Conservation (phyloP, 1,140 invertebrate genomes). For the Tetragonula clypearis region DNA sequence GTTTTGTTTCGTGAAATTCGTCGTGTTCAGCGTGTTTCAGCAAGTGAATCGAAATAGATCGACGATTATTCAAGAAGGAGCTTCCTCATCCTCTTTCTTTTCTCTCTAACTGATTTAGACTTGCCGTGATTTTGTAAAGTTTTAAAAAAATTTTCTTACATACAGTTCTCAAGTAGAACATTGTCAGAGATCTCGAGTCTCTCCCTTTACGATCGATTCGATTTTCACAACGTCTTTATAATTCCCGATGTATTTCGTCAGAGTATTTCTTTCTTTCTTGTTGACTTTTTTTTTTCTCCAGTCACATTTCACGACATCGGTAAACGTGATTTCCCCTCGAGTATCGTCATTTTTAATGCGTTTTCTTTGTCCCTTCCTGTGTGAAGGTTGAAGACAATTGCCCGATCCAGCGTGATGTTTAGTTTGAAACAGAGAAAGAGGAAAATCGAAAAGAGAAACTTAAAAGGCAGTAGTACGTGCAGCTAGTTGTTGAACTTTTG, state of each 20-base stretch:
- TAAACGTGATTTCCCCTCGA: neutral
- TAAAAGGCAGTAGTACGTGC: neutral
- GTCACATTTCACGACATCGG: neutral
- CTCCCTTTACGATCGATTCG: neutral
- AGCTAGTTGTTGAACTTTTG: neutral
- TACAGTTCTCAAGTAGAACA: too few species aligned
- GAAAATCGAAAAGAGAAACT: neutral
- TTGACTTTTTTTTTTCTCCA: neutral
- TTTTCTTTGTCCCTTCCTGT: neutral
- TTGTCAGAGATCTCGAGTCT: too few species aligned
- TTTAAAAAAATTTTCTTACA: too few species aligned
- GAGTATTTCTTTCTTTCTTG: neutral
- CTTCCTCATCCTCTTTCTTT: too few species aligned
- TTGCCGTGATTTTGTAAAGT: too few species aligned
- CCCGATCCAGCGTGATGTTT: neutral
- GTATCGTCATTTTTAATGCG: too few species aligned
- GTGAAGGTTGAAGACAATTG: neutral
- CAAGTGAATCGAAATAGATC: too few species aligned
- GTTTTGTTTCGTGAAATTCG: too few species aligned
- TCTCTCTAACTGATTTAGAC: too few species aligned
- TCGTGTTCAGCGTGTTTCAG: too few species aligned
- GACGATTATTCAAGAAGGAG: too few species aligned
- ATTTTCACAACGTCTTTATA: neutral
- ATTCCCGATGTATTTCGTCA: neutral
- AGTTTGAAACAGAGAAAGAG: neutral